A percentile compares a stretch with the other conserved stretches of the same genome.
phyloP scores from a whole-genome alignment of 2,797 vertebrate genomes.

The Hapalemur alaotrensis region DNA sequence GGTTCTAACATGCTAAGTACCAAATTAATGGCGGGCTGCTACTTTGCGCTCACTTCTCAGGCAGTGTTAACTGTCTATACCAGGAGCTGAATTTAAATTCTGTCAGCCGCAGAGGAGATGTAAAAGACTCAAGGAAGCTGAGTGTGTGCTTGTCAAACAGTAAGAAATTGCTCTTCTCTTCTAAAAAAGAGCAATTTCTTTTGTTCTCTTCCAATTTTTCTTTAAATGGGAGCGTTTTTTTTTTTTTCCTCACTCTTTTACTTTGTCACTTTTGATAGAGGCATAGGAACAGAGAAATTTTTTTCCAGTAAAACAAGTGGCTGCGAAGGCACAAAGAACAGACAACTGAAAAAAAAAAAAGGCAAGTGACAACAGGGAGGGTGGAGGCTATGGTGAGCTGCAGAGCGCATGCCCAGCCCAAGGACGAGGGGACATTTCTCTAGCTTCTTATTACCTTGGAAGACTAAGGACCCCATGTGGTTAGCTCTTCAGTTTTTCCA shows the following conservation, averaged over 20 bases:
- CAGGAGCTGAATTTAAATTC: background rate
- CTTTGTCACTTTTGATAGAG: background rate
- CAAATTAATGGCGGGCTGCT: background rate
- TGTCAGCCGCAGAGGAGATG: background rate
- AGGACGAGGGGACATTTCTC: background rate
- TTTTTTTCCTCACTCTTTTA: background rate
- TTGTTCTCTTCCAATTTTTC: background rate
- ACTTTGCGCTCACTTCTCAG: background rate
- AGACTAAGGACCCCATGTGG: background rate
- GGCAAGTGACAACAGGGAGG: background rate
- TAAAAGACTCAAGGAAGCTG: background rate
- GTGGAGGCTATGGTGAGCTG: background rate
- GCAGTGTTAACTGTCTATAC: background rate
- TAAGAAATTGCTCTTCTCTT: background rate
- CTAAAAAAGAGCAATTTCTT: background rate
- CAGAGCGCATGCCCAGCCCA: background rate
- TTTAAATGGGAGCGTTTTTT: background rate
- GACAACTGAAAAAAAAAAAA: background rate
- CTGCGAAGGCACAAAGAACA: background rate
- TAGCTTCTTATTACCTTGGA: background rate
- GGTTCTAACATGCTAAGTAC: background rate
- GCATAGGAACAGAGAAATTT: background rate
- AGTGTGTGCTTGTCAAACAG: background rate
- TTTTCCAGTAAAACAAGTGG: background rate
- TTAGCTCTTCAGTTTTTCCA: background rate